Conservation (phyloP, 2,113 vertebrate species). For the Paratilapia polleni region DNA sequence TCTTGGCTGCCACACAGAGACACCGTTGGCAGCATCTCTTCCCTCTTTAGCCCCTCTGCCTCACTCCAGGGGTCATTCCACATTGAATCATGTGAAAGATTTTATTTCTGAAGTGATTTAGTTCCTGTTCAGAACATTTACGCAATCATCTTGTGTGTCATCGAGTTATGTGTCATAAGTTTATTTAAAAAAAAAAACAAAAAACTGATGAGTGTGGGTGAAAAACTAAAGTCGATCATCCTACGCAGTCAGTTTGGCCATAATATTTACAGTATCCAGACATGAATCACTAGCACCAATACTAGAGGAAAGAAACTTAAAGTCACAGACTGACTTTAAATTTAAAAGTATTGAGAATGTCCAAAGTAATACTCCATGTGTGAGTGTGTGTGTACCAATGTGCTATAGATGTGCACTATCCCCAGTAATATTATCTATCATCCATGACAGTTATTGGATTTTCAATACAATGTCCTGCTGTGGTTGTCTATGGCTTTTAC, state of each 20-base stretch:
- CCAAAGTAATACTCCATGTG: conserved; percentile 12
- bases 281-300: conserved; percentile 59
- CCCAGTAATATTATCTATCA: conserved; percentile 8
- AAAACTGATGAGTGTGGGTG: conserved; percentile 44
- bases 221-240: conserved; percentile 56
- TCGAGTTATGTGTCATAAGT: conserved; percentile 59
- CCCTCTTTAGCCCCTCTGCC: conserved; percentile 68
- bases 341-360: conserved; percentile 26
- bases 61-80: conserved; percentile 74
- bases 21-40: conserved; percentile 70
- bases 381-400: conserved; percentile 29
- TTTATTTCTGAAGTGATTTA: conserved; percentile 44
- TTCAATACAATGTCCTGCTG: conserved; percentile 7
- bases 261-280: conserved; percentile 70
- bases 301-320: conserved; percentile 21
- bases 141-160: conserved; percentile 48
- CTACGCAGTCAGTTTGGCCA: conserved; percentile 50
- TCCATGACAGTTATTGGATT: conserved; percentile 15
- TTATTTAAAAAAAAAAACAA: conserved; percentile 49
- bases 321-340: conserved; percentile 38
- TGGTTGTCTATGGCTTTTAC: conserved; percentile 16
- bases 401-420: conserved; percentile 22
- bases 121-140: conserved; percentile 45
- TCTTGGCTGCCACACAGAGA: conserved; percentile 75
- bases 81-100: conserved; percentile 29